These are phyloP conservation scores for Phyllostomus hastatus DNA, from an alignment of 2,113 vertebrate genomes.

Conservation along the genomic window DNA sequence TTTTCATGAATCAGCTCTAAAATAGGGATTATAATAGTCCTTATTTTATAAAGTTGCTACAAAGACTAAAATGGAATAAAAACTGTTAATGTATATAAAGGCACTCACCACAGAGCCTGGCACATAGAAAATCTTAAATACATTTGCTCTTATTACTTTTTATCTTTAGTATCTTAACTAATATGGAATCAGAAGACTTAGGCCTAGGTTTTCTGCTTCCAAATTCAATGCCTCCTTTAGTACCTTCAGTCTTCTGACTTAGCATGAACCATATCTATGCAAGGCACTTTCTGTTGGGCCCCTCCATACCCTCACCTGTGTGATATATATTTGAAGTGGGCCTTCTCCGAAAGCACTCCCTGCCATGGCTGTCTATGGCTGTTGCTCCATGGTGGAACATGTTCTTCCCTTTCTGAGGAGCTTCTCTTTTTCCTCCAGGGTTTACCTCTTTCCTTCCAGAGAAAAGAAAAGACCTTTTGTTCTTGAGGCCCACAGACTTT, in stretches of 20 bases:
- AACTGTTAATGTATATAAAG: not conserved
- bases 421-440: not conserved
- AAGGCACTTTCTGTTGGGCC: not conserved
- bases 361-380: not conserved
- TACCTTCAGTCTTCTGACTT: not conserved
- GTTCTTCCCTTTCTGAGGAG: not conserved
- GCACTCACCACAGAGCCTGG: not conserved
- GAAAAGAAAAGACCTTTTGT: not conserved
- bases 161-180: not conserved
- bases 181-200: not conserved
- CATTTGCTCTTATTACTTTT: not conserved
- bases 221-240: not conserved
- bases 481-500: not conserved
- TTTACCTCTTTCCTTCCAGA: not conserved
- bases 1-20: not conserved
- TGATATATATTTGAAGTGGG: not conserved
- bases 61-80: not conserved
- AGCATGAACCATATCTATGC: not conserved
- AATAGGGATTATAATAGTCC: not conserved
- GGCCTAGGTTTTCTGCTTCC: not conserved
- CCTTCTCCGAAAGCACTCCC: not conserved
- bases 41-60: not conserved
- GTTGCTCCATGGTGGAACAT: not conserved
- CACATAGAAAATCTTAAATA: not conserved
- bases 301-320: not conserved